Base-by-base conservation (phyloP, 2,888 invertebrate species). In the Dugesia japonica region DNA sequence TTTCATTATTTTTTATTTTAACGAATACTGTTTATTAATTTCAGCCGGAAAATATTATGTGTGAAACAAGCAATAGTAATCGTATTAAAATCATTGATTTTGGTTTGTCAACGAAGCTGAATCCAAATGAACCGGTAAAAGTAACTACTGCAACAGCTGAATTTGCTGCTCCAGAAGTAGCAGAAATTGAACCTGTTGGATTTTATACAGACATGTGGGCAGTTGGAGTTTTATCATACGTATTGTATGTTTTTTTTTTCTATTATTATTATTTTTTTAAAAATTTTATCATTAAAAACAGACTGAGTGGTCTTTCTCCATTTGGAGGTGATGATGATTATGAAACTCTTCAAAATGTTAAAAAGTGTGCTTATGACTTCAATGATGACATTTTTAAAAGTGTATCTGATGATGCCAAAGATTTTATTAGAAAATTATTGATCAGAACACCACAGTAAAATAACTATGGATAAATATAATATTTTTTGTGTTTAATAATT, bases 121-220 rank as follows among this genome's bases (percentile, higher is more conserved):
- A 98, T 86, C 98, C 99, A 0, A 94, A 94, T 85, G 94, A 97
- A 84, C 90, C 94, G 27, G 97, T 98, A 1, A 99, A 98, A 87
- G 97, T 98, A 79, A 94, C 94, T 0, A 97, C 97, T 0, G 97
- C 97, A 78, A 99, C 98, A 0, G 97, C 98, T 0, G 98, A 99
- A 86, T 99, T 98, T 86, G 98, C 98, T 0, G 95, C 98, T 71
- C 98, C 98, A 0, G 98, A 99, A 88, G 94, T 99, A 79, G 97
- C 95, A 0, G 94, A 97, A 82, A 88, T 95, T 20, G 95, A 98
- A 85, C 93, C 97, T 0, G 97, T 99, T 79, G 98, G 98, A 76
- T 99, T 98, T 88, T 98, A 97, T 87, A 99, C 98, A 0, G 98
- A 99, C 84, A 99, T 99, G 98, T 99, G 98, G 98, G 95, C 97